Evolutionary conservation across 2,888 invertebrate genomes (phyloP), one percentile per base, ranked within the genome.

Genomic region (Oscheius sp.): DNA sequence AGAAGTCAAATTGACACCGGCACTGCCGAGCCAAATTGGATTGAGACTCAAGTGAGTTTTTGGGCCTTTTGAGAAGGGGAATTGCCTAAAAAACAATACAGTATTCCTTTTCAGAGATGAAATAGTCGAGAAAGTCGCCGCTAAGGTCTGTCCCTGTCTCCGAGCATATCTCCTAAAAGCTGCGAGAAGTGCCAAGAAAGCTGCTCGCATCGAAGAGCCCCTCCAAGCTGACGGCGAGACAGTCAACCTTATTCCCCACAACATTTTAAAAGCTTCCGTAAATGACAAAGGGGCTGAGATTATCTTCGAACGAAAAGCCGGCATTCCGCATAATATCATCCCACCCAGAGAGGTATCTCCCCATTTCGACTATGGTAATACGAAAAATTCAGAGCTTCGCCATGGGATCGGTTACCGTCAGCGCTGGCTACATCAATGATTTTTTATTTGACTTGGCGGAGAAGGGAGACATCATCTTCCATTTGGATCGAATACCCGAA

Each of bases 401-500:
- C 1, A 72, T 72, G 72, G 58, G 45, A 23, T 41, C 72, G 1
- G 56, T 72, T 23, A 35, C 66, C 27, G 21, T 72, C 13, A 43
- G 43, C 9, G 55, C 45, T 41, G 59, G 18, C 23, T 72, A 66
- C 29, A 43, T 66, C 25, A 72, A 72, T 16, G 58, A 66, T 16
- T 72, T 55, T 46, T 43, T 72, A 6, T 45, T 35, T 23, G 72
- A 72, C 45, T 21, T 72, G 43, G 56, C 55, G 13, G 55, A 72
- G 13, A 66, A 72, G 25, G 66, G 66, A 29, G 72, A 72, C 58
- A 66, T 66, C 43, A 66, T 66, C 41, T 72, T 72, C 55, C 64
- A 72, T 13, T 13, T 72, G 27, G 55, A 72, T 45, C 53, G 56
- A 35, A 55, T 72, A 25, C 56, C 64, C 23, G 27, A 72, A 53